Percentiles rank a stretch among this genome's conserved stretches.
Evolutionary conservation across 2,888 invertebrate genomes (phyloP).

Genomic region (Drosophila formosana): DNA sequence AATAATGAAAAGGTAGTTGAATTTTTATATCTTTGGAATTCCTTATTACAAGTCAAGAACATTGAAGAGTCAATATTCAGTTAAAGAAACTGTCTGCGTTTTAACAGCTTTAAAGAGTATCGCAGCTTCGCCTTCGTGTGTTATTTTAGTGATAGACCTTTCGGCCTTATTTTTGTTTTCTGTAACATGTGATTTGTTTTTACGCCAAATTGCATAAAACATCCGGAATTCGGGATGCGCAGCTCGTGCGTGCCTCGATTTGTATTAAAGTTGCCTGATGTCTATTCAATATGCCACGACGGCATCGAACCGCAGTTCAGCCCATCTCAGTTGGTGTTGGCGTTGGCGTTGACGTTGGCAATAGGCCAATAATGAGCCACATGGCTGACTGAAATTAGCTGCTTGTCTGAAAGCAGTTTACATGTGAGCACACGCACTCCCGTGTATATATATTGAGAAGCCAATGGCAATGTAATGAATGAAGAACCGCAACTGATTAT

Average conservation of each 20-base stretch:
- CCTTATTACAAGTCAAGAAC: too few species aligned
- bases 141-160: not conserved
- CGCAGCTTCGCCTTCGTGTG: not conserved
- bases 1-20: too few species aligned
- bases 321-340: not conserved
- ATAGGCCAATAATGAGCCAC: conserved; percentile 65
- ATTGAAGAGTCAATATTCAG: too few species aligned
- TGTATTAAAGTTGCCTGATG: conserved; percentile 55
- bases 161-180: conserved; percentile 31
- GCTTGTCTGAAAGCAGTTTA: conserved; percentile 51
- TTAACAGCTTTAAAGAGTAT: conserved; percentile 9
- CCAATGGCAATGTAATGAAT: not conserved
- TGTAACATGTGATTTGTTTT: conserved; percentile 70
- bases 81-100: too few species aligned
- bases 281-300: conserved; percentile 48
- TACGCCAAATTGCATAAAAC: conserved; percentile 70
- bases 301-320: conserved; percentile 12
- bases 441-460: not conserved
- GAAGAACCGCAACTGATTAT: conserved; percentile 51
- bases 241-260: conserved; percentile 58
- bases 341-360: conserved; percentile 13
- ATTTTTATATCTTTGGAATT: too few species aligned
- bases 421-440: conserved; percentile 39
- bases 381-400: conserved; percentile 65
- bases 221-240: conserved; percentile 57